Evolutionary conservation across 37 sponge, comb jelly and placozoan genomes (phyloP).

Genomic region (Geodia barretti): DNA sequence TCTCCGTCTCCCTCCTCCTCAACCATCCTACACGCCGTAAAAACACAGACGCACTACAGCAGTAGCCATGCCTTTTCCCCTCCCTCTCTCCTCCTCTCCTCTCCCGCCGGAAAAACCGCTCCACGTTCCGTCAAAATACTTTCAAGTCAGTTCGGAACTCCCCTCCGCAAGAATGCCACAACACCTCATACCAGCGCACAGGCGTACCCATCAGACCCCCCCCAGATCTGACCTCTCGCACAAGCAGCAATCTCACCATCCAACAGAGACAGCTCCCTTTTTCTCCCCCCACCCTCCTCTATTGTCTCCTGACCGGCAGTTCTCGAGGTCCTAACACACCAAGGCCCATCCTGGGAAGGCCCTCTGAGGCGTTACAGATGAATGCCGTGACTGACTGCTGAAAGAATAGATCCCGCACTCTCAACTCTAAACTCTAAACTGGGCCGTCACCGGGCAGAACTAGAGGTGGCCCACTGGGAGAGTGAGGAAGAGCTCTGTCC

Average conservation of each 20-base stretch:
- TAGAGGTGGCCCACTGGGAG: slow-evolving; percentile 7
- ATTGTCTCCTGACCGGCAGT: slow-evolving; percentile 15
- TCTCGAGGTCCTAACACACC: slow-evolving; percentile 11
- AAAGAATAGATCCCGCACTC: slow-evolving; percentile 40
- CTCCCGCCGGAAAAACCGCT: neutral
- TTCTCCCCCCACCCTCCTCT: neutral
- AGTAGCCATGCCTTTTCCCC: neutral
- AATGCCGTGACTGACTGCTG: slow-evolving; percentile 55
- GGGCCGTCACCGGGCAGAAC: slow-evolving; percentile 38
- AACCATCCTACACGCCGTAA: neutral
- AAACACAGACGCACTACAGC: neutral
- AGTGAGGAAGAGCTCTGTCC: neutral
- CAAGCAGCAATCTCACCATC: neutral
- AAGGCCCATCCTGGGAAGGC: slow-evolving; percentile 58
- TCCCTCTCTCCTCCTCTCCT: neutral
- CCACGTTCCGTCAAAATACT: neutral
- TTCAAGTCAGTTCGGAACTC: neutral
- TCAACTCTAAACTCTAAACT: slow-evolving; percentile 63
- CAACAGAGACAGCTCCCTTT: neutral
- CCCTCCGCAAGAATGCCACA: neutral
- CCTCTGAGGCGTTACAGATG: slow-evolving; percentile 56
- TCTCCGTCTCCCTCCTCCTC: slow-evolving; percentile 6
- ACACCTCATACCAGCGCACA: neutral
- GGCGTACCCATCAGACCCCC: neutral
- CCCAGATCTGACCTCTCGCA: neutral